phyloP scores from a whole-genome alignment of 1,140 invertebrate genomes.

The Drosophila kikkawai region DNA sequence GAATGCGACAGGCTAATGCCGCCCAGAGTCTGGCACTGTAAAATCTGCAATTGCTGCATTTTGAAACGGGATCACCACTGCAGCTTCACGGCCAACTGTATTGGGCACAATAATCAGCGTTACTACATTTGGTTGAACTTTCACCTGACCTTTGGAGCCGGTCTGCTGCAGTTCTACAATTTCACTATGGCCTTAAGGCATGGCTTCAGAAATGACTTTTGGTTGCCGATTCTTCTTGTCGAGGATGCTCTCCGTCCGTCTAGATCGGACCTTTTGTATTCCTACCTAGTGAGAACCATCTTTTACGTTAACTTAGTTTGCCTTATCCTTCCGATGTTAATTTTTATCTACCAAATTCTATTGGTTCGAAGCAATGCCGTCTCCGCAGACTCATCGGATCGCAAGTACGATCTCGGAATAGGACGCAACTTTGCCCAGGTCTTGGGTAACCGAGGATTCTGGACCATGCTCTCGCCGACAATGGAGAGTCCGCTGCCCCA shows the following conservation, averaged over 20 bases:
- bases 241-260: too few species aligned
- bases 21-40: conserved; percentile 96
- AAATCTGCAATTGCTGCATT: conserved; percentile 91
- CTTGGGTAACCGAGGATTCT: conserved; percentile 91
- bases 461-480: conserved; percentile 90
- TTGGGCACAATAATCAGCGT: conserved; percentile 95
- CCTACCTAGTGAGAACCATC: background rate
- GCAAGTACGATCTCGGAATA: conserved; percentile 89
- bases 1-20: conserved; percentile 92
- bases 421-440: conserved; percentile 89
- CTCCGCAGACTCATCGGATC: conserved; percentile 2
- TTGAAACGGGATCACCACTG: conserved; percentile 98
- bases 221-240: background rate
- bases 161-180: conserved; percentile 89
- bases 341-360: conserved; percentile 14
- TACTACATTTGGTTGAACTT: conserved; percentile 94
- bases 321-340: background rate
- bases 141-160: conserved; percentile 90
- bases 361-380: conserved; percentile 25
- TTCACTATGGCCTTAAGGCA: conserved; percentile 86
- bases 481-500: conserved; percentile 90
- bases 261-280: too few species aligned
- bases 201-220: too few species aligned
- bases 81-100: conserved; percentile 94
- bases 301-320: conserved; percentile 29